Base-by-base conservation (phyloP, 2,888 invertebrate species). In the Dicycla oo region DNA sequence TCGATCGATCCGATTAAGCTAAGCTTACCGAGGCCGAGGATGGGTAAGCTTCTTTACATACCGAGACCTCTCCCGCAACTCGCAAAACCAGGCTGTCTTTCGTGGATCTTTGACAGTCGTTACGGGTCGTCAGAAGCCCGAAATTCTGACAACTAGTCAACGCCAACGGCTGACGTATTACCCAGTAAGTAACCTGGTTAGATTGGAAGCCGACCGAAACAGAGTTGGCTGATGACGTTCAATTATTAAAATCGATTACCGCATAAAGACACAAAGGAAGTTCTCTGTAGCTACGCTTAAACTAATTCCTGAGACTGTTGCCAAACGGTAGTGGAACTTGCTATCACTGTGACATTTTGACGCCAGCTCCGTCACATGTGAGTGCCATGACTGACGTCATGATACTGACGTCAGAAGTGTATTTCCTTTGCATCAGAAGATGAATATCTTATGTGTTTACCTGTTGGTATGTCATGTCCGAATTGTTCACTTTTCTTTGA, bases 321-420 rank as follows among this genome's bases (percentile, higher is more conserved):
- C 78, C 80, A 80, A 81, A 81, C 34, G 18, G 11, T 57, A 51
- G 51, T 69, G 78, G 82, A 80, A 80, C 72, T 65, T 72, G 64
- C 78, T 80, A 23, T 63, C 56, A 62, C 63, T 23, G 4, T 72
- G 68, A 63, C 45, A 81, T 80, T 69, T 80, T 77, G 72, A 72
- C 80, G 82, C 78, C 82, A 77, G 56, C 20, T 6, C 7, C 79
- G 68, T 72, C 78, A 79, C 45, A 49, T 15, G 62, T 30, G 38
- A 13, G 8, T 62, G n/a, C 47, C 30, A 1, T 30, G 40, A 23
- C 15, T 53, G 51, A 51, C 49, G 40, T n/a, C 38, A 40, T 43
- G 13, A 58, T 11, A 34, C 2, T n/a, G 51, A 61, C 60, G 64
- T 51, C 65, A 62, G 13, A 26, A 23, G 38, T 58, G 63, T 40